Evolutionary conservation across 2,888 invertebrate species (phyloP).

Genomic region (Cheilosia vulpina): DNA sequence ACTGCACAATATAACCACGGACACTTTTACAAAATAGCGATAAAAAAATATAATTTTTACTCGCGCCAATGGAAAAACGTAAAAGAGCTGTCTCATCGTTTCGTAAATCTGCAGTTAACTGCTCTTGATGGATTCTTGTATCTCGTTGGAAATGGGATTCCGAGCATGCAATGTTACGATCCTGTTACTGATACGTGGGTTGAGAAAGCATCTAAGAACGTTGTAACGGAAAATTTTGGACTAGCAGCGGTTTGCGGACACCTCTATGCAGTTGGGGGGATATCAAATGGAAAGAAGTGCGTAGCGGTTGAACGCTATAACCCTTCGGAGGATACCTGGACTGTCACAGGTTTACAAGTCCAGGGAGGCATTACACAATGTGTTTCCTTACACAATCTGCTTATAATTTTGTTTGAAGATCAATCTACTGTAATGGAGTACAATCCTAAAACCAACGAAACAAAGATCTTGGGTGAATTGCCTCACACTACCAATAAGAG

Average conservation of each 20-base stretch:
- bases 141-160: not conserved
- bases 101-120: not conserved
- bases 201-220: not conserved
- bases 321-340: not conserved
- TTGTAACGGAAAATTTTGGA: not conserved
- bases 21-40: not conserved
- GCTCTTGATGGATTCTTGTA: not conserved
- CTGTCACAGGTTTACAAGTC: not conserved
- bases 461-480: not conserved
- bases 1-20: not conserved
- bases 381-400: not conserved
- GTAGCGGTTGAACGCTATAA: not conserved
- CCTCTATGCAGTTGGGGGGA: not conserved
- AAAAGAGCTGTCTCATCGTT: not conserved
- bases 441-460: not conserved
- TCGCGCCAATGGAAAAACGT: not conserved
- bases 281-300: not conserved
- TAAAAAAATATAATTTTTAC: not conserved
- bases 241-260: not conserved
- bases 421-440: not conserved
- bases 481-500: too few relatives aligned
- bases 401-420: not conserved
- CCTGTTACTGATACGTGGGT: not conserved
- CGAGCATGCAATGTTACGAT: not conserved
- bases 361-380: not conserved